phyloP scores from a whole-genome alignment of 2,113 vertebrate genomes.

The Ageneiosus marmoratus region DNA sequence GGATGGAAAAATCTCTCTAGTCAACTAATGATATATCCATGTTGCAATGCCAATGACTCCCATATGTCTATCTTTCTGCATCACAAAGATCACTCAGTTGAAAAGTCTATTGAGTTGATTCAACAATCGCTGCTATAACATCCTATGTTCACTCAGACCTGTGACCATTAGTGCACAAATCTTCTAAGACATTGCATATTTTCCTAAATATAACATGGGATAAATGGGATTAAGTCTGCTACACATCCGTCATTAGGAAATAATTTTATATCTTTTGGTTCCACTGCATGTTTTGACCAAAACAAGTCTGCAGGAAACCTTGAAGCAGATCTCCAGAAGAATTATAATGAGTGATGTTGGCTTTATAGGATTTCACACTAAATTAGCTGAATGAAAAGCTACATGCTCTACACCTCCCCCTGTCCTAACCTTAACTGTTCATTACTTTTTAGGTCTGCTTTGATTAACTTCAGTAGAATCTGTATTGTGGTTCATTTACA shows the following conservation, averaged over 20 bases:
- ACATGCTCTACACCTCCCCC: slow-evolving; percentile 6
- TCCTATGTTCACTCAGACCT: neutral
- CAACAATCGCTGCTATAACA: neutral
- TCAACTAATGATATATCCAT: neutral
- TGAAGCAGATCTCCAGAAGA: slow-evolving; percentile 1
- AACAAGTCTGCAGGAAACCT: slow-evolving; percentile 12
- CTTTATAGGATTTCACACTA: slow-evolving; percentile 33
- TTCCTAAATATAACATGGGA: neutral
- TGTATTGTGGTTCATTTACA: neutral
- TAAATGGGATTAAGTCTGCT: neutral
- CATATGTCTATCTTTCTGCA: neutral
- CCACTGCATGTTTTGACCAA: neutral
- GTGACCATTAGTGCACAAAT: neutral
- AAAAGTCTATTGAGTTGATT: neutral
- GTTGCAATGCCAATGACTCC: neutral
- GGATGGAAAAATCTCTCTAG: neutral
- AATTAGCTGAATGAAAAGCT: slow-evolving; percentile 3
- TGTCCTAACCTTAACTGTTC: slow-evolving; percentile 11
- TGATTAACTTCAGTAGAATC: neutral
- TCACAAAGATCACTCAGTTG: no score
- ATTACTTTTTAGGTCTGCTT: slow-evolving; percentile 8
- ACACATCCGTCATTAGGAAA: neutral
- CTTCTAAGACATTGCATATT: neutral
- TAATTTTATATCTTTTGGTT: neutral
- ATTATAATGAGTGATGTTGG: slow-evolving; percentile 15